phyloP scores from a whole-genome alignment of 2,113 vertebrate species.

The Antechinus flavipes region DNA sequence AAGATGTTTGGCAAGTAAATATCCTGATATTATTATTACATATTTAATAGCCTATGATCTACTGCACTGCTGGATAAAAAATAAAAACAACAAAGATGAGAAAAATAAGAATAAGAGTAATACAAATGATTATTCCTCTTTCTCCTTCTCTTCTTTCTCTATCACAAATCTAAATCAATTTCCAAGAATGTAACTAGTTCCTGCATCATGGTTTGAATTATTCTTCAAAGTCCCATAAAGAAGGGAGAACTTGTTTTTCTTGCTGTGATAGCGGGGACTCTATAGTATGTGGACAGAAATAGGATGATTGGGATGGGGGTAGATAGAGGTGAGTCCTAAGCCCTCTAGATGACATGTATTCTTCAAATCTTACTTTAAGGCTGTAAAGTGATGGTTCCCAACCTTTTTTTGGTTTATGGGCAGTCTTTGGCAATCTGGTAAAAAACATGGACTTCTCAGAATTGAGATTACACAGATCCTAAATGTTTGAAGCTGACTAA shows the following conservation, averaged over 20 bases:
- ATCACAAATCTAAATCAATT: neutral
- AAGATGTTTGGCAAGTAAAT: neutral
- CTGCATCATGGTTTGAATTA: neutral
- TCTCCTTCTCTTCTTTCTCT: neutral
- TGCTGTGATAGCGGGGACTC: neutral
- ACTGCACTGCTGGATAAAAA: neutral
- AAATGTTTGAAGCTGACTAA: neutral
- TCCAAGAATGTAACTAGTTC: neutral
- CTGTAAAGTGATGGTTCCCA: neutral
- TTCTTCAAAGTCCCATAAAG: neutral
- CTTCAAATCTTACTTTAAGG: neutral
- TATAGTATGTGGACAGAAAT: neutral
- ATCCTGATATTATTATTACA: neutral
- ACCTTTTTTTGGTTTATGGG: neutral
- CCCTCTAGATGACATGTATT: neutral
- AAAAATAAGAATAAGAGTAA: neutral
- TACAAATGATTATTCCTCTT: neutral
- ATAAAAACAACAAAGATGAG: neutral
- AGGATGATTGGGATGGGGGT: neutral
- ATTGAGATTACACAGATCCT: neutral
- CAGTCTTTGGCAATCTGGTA: neutral
- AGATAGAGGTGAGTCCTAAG: neutral
- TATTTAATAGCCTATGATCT: neutral
- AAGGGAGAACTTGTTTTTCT: neutral
- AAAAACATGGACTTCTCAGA: neutral